Base-by-base conservation (phyloP, 1,140 invertebrate species). In the Sinella curviseta region DNA sequence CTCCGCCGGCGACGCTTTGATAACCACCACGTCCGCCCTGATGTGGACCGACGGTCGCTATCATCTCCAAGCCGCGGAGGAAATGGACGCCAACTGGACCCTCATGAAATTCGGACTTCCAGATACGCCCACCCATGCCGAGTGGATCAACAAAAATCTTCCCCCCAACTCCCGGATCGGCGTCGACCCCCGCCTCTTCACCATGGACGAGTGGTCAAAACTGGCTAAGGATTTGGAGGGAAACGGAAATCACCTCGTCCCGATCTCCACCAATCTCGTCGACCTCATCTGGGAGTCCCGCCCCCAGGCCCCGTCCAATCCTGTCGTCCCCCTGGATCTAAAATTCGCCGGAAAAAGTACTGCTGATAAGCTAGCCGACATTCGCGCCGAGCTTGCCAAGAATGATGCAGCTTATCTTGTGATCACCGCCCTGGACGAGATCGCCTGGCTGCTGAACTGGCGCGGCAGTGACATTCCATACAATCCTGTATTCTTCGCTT, bases 1-100 rank as follows among this genome's bases (percentile, higher is more conserved):
- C 0, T 96, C 94, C 0, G 91, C 92, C 34, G 96, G 95, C n/a
- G 95, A 93, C 0, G 95, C 94, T 0, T 88, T 99, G 36, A 89
- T 99, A 26, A 97, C 96, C 0, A 85, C 89, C 0, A 87, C 90
- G 0, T 86, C 93, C 60, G 97, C 97, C 0, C 89, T 95, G 16
- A 85, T 99, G 1, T 99, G 97, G 97, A 98, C 97, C 0, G 97
- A 99, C 88, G 97, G 96, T 0, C 88, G 98, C 31, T 99, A 99
- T 86, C 96, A 93, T 86, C 88, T 95, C 24, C 97, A 99, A 89
- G 94, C 94, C 0, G 85, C 88, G 74, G 85, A 89, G 60, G 89
- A 95, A 83, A 84, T 93, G 0, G 91, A 92, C 85, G 82, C 85
- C 8, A 88, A 89, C 48, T 95, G 93, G 93, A 91, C 88, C 0